A percentile compares a stretch with the other conserved stretches of the same genome.
Conservation (phyloP, 2,888 invertebrate genomes). For the Orthosia gracilis region DNA sequence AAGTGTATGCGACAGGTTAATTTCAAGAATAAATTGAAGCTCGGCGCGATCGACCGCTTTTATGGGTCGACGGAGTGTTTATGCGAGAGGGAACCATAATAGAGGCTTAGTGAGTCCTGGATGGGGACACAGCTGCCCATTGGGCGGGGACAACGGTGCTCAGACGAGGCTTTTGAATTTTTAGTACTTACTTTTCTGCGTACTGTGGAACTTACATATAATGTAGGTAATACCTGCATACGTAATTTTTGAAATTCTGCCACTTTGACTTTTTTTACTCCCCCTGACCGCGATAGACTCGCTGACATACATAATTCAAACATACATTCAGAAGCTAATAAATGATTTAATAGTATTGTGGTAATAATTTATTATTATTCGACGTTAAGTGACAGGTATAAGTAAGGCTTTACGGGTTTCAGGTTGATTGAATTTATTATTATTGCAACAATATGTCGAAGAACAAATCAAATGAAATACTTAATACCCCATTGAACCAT, state of each 20-base stretch:
- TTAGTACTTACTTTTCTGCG: conserved; percentile 76
- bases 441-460: conserved; percentile 46
- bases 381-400: conserved; percentile 52
- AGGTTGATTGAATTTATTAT: conserved; percentile 56
- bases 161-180: conserved; percentile 79
- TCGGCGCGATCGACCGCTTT: conserved; percentile 76
- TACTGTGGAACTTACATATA: conserved; percentile 57
- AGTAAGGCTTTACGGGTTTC: conserved; percentile 35
- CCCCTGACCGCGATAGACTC: conserved; percentile 25
- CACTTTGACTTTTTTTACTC: conserved; percentile 24
- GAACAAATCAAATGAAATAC: conserved; percentile 41
- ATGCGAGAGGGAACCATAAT: conserved; percentile 79
- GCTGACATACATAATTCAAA: conserved; percentile 47
- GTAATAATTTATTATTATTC: conserved; percentile 43
- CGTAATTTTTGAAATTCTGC: conserved; percentile 40
- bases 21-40: conserved; percentile 89
- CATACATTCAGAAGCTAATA: conserved; percentile 38
- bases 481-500: conserved; percentile 15
- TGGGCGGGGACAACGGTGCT: conserved; percentile 83
- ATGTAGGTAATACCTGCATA: conserved; percentile 47
- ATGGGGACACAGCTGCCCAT: conserved; percentile 81
- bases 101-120: conserved; percentile 81
- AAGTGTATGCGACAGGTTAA: conserved; percentile 88
- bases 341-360: conserved; percentile 46
- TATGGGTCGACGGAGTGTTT: conserved; percentile 80